Evolutionary conservation across 92 coral and sea anemone genomes (phyloP), one percentile per base, ranked within the genome.

Genomic region (Montipora capitata): DNA sequence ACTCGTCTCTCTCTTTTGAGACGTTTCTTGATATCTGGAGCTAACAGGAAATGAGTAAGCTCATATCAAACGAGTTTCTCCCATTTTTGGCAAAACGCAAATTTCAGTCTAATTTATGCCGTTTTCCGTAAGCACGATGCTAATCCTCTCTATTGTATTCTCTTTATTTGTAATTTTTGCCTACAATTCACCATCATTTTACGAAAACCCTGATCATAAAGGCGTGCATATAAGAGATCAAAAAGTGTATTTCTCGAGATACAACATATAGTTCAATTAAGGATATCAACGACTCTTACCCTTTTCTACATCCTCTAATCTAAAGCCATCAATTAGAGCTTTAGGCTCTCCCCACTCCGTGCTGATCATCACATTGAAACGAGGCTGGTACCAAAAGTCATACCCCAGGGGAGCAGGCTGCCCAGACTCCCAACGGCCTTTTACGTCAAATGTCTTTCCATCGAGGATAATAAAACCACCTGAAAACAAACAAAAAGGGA

Each of bases 381-480:
- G 86, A 27, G 99, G 99, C 88, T 97, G 99, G 76, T 97, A 97
- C 99, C 99, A 97, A 86, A 95, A 97, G 85, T 97, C 99, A 63
- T 97, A 97, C 11, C 99, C 99, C 77, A 95, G 78, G 17, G 95
- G 95, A 27, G 89, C 89, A 38, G 93, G 83, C 68, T 86, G 77
- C 54, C 93, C 94, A 72, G 90, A 84, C 88, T 95, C 98, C 99
- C 99, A 97, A 41, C 90, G 90, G 42, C 99, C 99, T 79, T 95
- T 97, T 16, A 97, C 99, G 20, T 90, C 84, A 79, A 88, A 97
- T 17, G 98, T 96, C 83, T 95, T 86, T n/a, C 99, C 99, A 49
- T 97, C 99, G 69, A 97, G 90, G 15, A 97, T 92, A 72, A 97
- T 83, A 64, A 95, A 97, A 18, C 98, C 98, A 78, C 99, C 99